A percentile compares a stretch with the other conserved stretches of the same genome.
These are phyloP conservation scores for Aurelia coerulea DNA, from an alignment of 30 jellyfish, hydroid and myxozoan genomes.

Conservation along the genomic window DNA sequence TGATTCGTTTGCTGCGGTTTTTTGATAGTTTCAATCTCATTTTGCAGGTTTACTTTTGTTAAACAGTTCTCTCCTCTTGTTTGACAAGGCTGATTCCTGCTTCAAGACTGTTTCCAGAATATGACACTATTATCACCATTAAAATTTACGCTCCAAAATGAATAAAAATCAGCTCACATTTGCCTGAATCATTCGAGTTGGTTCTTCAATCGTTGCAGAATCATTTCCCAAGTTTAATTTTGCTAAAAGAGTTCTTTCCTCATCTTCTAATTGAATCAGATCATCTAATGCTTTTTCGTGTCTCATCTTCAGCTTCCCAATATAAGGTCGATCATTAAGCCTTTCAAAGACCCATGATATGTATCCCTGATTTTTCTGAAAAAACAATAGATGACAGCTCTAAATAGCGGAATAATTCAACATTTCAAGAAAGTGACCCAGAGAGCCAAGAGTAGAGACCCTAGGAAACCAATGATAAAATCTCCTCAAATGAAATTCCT, in stretches of 20 bases:
- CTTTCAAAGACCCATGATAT: constrained; percentile 25
- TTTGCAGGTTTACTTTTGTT: no score
- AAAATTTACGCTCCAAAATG: no score
- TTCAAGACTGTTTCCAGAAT: no score
- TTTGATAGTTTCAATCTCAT: no score
- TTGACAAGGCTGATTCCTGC: no score
- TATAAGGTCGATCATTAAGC: constrained; percentile 37
- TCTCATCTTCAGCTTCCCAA: constrained; percentile 48
- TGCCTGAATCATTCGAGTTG: no score
- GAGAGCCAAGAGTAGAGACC: neutral
- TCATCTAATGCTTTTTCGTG: constrained; percentile 10
- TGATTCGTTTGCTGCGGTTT: no score
- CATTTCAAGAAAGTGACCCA: neutral
- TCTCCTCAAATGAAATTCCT: no score
- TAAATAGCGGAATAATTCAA: neutral
- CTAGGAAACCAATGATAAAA: neutral
- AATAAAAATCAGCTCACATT: no score
- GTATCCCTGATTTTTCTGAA: constrained; percentile 32
- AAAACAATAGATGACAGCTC: neutral
- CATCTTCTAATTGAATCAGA: constrained; percentile 6
- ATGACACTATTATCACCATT: no score
- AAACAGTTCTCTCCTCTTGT: no score
- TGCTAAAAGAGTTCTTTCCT: constrained; percentile 15
- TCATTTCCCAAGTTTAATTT: constrained; percentile 11
- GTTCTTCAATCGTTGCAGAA: no score